Evolutionary conservation across 2,888 invertebrate genomes (phyloP).

Genomic region (Parasteatoda lunata): DNA sequence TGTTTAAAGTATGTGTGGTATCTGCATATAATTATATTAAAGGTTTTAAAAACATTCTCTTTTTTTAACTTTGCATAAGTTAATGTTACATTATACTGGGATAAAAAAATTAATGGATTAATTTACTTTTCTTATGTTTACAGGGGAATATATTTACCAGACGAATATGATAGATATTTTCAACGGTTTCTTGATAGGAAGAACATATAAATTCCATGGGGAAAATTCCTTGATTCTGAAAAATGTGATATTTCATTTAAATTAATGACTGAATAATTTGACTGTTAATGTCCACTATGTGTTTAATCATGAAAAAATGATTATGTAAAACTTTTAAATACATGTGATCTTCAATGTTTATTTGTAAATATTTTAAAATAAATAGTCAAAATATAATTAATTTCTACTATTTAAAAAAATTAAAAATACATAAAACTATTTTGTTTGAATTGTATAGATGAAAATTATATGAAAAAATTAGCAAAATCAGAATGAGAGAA

Average conservation of each 20-base stretch:
- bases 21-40: no score
- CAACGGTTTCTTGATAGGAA: slow-evolving; percentile 37
- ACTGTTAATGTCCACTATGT: background rate
- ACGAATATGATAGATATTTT: slow-evolving; percentile 54
- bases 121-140: slow-evolving; percentile 19
- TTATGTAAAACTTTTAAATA: background rate
- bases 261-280: background rate
- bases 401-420: background rate
- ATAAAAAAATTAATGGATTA: no score
- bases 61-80: no score
- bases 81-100: no score
- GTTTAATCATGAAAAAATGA: no score
- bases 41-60: no score
- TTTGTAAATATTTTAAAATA: background rate
- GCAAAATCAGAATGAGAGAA: no score
- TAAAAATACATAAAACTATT: no score
- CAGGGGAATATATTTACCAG: slow-evolving; percentile 56
- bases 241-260: slow-evolving; percentile 4
- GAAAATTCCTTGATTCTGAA: background rate
- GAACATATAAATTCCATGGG: background rate
- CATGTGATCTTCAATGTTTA: background rate
- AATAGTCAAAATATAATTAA: background rate
- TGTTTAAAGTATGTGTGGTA: no score
- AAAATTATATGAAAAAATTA: no score
- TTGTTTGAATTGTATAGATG: no score